Evolutionary conservation across 2,113 vertebrate species (phyloP).

Genomic region (Galbula dea): DNA sequence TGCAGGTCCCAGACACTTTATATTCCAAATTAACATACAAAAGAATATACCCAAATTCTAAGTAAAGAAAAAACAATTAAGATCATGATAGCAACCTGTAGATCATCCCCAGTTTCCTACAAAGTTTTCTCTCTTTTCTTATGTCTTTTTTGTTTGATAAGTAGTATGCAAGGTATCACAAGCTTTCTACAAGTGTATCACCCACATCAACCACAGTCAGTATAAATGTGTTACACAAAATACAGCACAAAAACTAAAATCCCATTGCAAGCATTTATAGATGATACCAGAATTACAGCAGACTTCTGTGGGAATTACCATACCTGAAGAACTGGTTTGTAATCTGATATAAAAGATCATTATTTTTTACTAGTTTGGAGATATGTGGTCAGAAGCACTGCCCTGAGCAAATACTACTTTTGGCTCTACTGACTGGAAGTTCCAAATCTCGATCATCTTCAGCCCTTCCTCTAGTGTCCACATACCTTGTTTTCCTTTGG

Average conservation of each 20-base stretch:
- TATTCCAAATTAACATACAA: background rate
- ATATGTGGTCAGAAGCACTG: rapidly evolving
- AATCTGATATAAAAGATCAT: background rate
- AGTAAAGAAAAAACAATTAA: background rate
- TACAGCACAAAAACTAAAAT: background rate
- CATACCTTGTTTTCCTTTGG: background rate
- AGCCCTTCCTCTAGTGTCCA: background rate
- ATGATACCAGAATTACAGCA: background rate
- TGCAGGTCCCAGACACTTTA: background rate
- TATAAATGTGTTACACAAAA: background rate
- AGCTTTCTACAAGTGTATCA: background rate
- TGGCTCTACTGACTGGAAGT: background rate
- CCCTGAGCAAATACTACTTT: background rate
- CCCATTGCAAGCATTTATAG: background rate
- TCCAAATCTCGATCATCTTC: background rate
- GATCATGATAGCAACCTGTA: background rate
- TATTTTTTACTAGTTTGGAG: background rate
- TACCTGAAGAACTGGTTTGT: background rate
- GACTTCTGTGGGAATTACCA: background rate
- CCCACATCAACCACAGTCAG: background rate
- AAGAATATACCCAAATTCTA: background rate
- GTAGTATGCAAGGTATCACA: background rate
- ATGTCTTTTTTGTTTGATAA: background rate
- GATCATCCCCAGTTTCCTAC: background rate
- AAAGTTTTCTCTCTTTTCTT: background rate